Evolutionary conservation across 2,797 vertebrate genomes (phyloP), one percentile per base, ranked within the genome.

Genomic region (Catostomus latipinnis): DNA sequence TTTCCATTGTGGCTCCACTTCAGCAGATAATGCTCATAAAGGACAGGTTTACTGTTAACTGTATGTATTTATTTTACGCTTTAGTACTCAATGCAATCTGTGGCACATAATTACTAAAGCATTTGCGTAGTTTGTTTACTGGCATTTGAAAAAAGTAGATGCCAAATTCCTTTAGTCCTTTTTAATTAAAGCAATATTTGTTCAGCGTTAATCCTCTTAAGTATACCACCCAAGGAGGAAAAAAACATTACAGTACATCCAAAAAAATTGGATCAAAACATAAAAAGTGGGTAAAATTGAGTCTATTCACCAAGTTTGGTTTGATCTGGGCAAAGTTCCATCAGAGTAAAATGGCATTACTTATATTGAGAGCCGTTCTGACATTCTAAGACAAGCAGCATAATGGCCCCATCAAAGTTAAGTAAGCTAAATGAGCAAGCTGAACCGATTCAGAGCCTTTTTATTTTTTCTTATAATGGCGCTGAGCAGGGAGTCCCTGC

Each of bases 151-250:
- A 70, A 70, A 78, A 14, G 56, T 70, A 70, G 48, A 67, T 0
- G 1, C 62, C 54, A 22, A 2, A 13, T 57, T 10, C 48, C 34
- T 34, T 73, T 62, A 54, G 60, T 65, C 70, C 9, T 73, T 80
- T 58, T 79, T 63, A 73, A 80, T 66, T 57, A 80, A 66, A 66
- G n/a, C 53, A 50, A 67, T 72, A 58, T 67, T 80, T 80, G 45
- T 65, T 72, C 16, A 57, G 52, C 2, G 0, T 54, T 73, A 80
- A 66, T 66, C 78, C 57, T 34, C 6, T 13, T 16, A 13, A 69
- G 18, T 10, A n/a, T 54, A 52, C 34, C 16, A 58, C 13, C 12
- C 53, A 34, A 34, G 34, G 34, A 4, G n/a, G 12, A 71, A 13
- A 56, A 1, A 63, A 22, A 8, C 34, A 9, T 62, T 11, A 48